Conservation (phyloP, 1,140 invertebrate genomes). For the Mizuhopecten yessoensis region DNA sequence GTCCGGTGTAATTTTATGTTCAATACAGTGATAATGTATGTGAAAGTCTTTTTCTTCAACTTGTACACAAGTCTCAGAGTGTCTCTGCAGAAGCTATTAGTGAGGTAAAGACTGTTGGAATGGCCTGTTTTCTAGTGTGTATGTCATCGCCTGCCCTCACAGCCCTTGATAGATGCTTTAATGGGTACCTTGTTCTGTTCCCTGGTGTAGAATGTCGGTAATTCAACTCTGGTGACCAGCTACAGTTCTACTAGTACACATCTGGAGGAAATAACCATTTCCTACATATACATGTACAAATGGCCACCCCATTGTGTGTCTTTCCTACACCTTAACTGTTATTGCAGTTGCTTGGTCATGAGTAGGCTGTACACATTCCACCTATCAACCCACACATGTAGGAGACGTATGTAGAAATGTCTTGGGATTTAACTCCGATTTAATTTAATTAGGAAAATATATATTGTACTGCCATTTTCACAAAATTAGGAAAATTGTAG, state of each 20-base stretch:
- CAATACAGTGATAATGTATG: too few relatives aligned
- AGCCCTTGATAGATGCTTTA: background rate
- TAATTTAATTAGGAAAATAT: too few relatives aligned
- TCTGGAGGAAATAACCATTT: background rate
- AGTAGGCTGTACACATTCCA: background rate
- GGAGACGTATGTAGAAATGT: too few relatives aligned
- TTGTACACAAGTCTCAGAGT: background rate
- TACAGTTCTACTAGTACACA: background rate
- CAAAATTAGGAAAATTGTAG: too few relatives aligned
- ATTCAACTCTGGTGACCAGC: background rate
- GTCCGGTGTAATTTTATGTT: too few relatives aligned
- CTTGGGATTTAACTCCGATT: too few relatives aligned
- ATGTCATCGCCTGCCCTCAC: background rate
- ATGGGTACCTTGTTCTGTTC: background rate
- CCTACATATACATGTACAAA: background rate
- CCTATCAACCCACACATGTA: too few relatives aligned
- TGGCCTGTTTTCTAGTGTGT: background rate
- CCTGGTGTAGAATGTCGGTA: background rate
- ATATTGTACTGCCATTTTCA: too few relatives aligned
- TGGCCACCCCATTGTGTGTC: background rate
- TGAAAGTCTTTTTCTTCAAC: background rate
- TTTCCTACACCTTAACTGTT: background rate
- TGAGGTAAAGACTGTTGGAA: background rate
- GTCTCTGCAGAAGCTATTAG: background rate
- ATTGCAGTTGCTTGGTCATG: background rate